phyloP scores from a whole-genome alignment of 2,888 invertebrate genomes.

The Callyntrura sp. region DNA sequence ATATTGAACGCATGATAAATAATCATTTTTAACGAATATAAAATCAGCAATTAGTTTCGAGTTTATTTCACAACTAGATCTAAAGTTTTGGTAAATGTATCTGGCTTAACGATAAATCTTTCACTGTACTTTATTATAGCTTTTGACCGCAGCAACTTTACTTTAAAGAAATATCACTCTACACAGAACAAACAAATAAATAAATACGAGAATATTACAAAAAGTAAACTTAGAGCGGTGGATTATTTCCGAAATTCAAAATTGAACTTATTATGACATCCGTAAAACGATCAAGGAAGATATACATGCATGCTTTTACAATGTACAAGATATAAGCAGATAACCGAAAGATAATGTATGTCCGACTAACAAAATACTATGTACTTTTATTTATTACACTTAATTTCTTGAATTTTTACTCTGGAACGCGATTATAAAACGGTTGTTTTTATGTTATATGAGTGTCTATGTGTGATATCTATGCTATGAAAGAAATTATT shows the following conservation, averaged over 20 bases:
- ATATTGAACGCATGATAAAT: not conserved
- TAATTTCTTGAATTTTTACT: not conserved
- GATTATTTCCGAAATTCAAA: not conserved
- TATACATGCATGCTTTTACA: not conserved
- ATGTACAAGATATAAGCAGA: not conserved
- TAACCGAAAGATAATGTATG: not conserved
- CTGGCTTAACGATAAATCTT: not conserved
- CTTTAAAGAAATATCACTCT: not conserved
- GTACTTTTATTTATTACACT: not conserved
- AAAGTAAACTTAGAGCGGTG: not conserved
- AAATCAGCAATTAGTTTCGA: not conserved
- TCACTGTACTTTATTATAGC: constrained; percentile 9
- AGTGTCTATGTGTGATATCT: not conserved
- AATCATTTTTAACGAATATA: not conserved
- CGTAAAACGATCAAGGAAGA: not conserved
- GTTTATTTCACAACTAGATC: constrained; percentile 14
- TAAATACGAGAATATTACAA: constrained; percentile 1
- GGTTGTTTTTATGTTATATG: not conserved
- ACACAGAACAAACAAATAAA: no score
- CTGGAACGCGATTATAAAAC: not conserved
- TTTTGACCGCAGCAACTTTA: constrained; percentile 61
- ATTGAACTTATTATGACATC: not conserved
- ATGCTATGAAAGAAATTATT: no score
- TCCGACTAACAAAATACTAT: not conserved
- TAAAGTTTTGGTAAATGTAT: not conserved